Evolutionary conservation across 2,888 invertebrate species (phyloP).

Genomic region (Caenorhabditis sp.): DNA sequence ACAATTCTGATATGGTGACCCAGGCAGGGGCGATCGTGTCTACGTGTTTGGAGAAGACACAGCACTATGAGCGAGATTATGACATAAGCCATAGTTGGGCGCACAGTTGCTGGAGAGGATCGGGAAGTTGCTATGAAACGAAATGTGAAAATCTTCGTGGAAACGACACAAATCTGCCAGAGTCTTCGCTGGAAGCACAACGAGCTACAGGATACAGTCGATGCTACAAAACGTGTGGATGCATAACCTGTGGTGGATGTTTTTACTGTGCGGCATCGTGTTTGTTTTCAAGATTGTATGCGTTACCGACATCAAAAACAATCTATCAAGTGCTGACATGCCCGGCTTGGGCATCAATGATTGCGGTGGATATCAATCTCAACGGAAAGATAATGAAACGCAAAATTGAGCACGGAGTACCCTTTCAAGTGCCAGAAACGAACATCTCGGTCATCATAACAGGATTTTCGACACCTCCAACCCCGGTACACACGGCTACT

Average conservation of each 20-base stretch:
- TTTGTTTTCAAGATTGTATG: slow-evolving; percentile 20
- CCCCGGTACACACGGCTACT: background rate
- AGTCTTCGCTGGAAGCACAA: background rate
- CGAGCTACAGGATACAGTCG: slow-evolving; percentile 18
- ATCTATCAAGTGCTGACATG: slow-evolving; percentile 15
- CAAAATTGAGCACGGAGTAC: background rate
- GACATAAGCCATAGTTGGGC: background rate
- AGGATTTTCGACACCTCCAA: background rate
- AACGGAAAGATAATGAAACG: background rate
- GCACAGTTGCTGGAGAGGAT: slow-evolving; percentile 3
- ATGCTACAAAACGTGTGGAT: slow-evolving; percentile 7
- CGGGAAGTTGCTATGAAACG: background rate
- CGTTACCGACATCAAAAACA: slow-evolving; percentile 1
- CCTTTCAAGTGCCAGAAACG: background rate
- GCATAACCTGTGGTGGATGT: slow-evolving; percentile 11
- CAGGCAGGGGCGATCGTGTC: background rate
- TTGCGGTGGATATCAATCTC: background rate
- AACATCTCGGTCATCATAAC: background rate
- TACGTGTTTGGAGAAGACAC: background rate
- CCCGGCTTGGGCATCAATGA: slow-evolving; percentile 4
- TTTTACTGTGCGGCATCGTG: slow-evolving; percentile 10
- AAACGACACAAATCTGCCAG: slow-evolving; percentile 2
- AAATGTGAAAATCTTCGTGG: background rate
- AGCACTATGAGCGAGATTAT: slow-evolving; percentile 5
- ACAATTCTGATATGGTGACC: too few relatives aligned